A percentile compares a stretch with the other conserved stretches of the same genome.
phyloP scores from a whole-genome alignment of 2,113 vertebrate genomes.

The Actenoides lindsayi region DNA sequence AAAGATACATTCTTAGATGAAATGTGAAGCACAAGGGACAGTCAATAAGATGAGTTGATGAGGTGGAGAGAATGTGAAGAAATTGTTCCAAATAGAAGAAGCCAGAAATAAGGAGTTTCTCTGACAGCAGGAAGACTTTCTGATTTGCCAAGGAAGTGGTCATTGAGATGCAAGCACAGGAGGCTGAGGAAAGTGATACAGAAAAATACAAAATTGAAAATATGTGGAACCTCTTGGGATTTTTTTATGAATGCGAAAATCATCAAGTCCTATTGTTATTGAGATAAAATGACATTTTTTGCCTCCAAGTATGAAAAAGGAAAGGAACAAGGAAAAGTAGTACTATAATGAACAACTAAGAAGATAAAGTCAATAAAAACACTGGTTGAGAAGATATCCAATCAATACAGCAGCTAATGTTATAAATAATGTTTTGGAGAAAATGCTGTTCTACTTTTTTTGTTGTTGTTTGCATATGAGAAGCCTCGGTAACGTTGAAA shows the following conservation, averaged over 20 bases:
- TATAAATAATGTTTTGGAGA: background rate
- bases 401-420: background rate
- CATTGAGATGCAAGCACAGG: background rate
- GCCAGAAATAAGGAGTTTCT: background rate
- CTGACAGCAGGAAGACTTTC: background rate
- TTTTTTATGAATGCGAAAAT: background rate
- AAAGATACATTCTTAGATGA: background rate
- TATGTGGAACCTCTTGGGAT: background rate
- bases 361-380: constrained; percentile 24
- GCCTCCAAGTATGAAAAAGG: background rate
- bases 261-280: background rate
- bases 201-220: fast-evolving
- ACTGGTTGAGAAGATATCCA: background rate
- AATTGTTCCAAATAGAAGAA: background rate
- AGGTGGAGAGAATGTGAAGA: background rate
- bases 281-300: background rate
- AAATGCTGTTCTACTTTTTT: background rate
- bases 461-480: background rate
- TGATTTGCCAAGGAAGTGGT: background rate
- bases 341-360: background rate
- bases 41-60: background rate
- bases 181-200: background rate
- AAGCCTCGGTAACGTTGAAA: background rate
- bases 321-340: background rate
- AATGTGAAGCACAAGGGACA: background rate